Evolutionary conservation across 2,888 invertebrate genomes (phyloP), one percentile per base, ranked within the genome.

Genomic region (Lingula anatina): DNA sequence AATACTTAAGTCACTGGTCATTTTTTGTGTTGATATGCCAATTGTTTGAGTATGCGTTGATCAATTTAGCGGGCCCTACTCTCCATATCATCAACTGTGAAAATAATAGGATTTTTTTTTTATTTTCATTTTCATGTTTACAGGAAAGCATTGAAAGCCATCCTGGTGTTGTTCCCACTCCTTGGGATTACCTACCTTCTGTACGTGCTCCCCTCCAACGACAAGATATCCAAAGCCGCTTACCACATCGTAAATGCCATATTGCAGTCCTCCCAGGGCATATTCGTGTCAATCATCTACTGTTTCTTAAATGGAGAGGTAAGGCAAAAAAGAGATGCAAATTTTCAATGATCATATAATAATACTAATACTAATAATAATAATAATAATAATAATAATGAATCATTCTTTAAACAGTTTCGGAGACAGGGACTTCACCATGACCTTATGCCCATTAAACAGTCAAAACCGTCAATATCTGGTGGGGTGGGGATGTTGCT

Each of bases 181-280:
- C 70, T 82, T 21, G 82, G 82, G 15, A 71, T 81, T 48, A 81
- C 81, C 2, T 81, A 82, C 60, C 66, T 82, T 31, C 65, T 82
- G 3, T 79, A 82, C 53, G 72, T 81, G 51, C 72, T 76, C 51
- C 80, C 80, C 55, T 80, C 80, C 0, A 60, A 64, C 1, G 68
- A 72, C 35, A 62, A 69, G 5, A 64, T 67, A 1, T 59, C 62
- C 1, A 73, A 76, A 55, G 65, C 65, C 5, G 73, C 76, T n/a
- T 82, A 82, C 61, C 74, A 80, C 64, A 66, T 81, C 23, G 77
- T 76, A 2, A 81, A 81, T 49, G 79, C 81, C 20, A 65, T 80
- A 23, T 68, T 82, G 2, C 80, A 81, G 50, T 78, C 81, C 18
- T 79, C 80, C 47, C 81, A 72, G 71, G 71, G 72, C n/a, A 70